These are phyloP conservation scores for Cnemophilus loriae DNA, from an alignment of 2,113 vertebrate species.

Conservation along the genomic window DNA sequence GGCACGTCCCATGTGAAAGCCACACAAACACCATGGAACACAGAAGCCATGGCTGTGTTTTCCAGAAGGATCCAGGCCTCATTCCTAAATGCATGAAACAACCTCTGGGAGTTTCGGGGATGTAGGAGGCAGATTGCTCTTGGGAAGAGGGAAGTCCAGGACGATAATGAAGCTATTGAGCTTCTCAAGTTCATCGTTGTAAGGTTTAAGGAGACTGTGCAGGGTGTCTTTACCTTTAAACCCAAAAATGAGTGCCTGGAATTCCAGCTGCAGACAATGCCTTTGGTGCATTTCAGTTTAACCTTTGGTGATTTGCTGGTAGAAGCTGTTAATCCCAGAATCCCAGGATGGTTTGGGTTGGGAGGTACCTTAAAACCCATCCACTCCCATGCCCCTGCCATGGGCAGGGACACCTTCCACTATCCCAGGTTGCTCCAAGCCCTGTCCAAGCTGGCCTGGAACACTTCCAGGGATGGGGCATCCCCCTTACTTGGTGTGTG, in stretches of 20 bases:
- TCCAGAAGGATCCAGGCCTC: neutral
- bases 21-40: accelerated
- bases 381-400: accelerated
- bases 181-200: neutral
- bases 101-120: neutral
- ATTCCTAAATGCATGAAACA: neutral
- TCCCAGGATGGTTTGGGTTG: neutral
- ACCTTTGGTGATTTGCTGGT: accelerated
- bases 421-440: neutral
- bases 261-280: neutral
- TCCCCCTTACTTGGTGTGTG: neutral
- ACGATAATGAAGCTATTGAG: neutral
- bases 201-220: neutral
- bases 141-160: neutral
- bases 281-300: neutral
- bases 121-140: neutral
- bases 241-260: neutral
- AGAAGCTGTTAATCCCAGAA: neutral
- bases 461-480: neutral
- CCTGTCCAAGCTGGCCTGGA: accelerated
- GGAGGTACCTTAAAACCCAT: neutral
- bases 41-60: too few relatives aligned
- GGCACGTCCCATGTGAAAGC: neutral
- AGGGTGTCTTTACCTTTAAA: neutral
- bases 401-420: neutral